Base-by-base conservation (phyloP, 2,888 invertebrate species). In the Aphelenchoides bicaudatus region DNA sequence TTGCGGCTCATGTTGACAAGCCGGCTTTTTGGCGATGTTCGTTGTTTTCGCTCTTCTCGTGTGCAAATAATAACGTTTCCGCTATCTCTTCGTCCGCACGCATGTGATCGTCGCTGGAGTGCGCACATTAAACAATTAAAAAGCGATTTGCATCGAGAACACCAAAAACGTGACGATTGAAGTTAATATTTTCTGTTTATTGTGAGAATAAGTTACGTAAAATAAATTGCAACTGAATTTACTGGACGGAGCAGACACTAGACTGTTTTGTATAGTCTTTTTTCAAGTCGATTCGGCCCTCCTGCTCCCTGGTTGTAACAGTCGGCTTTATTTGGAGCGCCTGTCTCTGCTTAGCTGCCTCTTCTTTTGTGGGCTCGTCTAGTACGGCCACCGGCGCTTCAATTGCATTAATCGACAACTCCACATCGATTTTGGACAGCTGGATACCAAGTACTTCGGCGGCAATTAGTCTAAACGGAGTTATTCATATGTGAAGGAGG, bases 371-470 rank as follows among this genome's bases (percentile, higher is more conserved):
- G 19, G 47, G 47, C 6, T 61, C 46, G 27, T 67, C 63, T n/a
- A 39, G 27, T 6, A 56, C 59, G 2, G 65, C 61, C 19, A 65
- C 65, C 0, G 68, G 65, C n/a, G 65, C 87, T 72, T 84, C 85
- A 1, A 87, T 84, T 39, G 88, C 84, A 13, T 84, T 81, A 52
- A 85, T 85, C 67, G 86, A 85, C 68, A 84, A 84, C 75, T 88
- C 88, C 71, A 85, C 83, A 69, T 88, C 86, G 16, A 84, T 83
- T 73, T 84, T 85, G 21, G 85, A 84, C 60, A 88, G 79, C 64
- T 84, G 84, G 21, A 88, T 81, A 13, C 86, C 86, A 28, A 88
- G 80, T 64, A 86, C 83, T 72, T 85, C 86, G 1, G 87, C 87
- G 10, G 88, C 86, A 47, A 90, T 80, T 71, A 85, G 58, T 55